Base-by-base conservation (phyloP, 35 echinoderm and acorn worm species). In the Hemicentrotus pulcherrimus region DNA sequence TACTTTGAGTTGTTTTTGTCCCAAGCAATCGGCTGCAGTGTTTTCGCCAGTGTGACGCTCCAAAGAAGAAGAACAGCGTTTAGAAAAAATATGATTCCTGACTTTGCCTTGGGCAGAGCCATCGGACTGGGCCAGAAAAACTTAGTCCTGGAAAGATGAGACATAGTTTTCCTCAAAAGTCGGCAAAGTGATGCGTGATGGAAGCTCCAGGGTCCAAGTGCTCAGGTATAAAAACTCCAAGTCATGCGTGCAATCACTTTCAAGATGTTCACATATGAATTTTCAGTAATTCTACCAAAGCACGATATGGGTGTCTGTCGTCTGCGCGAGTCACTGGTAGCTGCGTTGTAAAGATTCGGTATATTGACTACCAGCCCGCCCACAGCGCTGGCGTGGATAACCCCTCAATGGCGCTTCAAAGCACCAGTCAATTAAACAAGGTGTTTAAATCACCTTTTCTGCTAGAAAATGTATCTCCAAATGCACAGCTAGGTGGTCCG, bases 1-100 rank as follows among this genome's bases (percentile, higher is more conserved):
- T 90, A 90, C 88, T 90, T 90, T 45, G 88, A 33, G 46, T 47
- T 90, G 88, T 90, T 90, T 47, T 90, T 90, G n/a, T 90, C 88
- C 88, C 88, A 90, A 45, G 46, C 32, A 45, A 90, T 90, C 88
- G 88, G 88, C 88, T 33, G 88, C 9, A 90, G 31, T 45, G 88
- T 90, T 47, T 47, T 90, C 16, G 88, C 88, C 88, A 90, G 46
- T 32, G 88, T 90, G 46, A 90, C 88, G 9, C 88, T 90, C 88
- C 88, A 90, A 4, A 90, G 31, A 15, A 90, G 33, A 90, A 90
- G 88, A 10, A 90, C 16, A 47, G 88, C 88, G 46, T 90, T 90
- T 19, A 90, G 19, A 90, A 90, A 90, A 47, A 90, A 90, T 47
- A 90, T 90, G 65, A 78, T 78, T 78, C 65, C 88, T 13, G 46